Conservation (phyloP, 2,888 invertebrate genomes). For the Papilio protenor region DNA sequence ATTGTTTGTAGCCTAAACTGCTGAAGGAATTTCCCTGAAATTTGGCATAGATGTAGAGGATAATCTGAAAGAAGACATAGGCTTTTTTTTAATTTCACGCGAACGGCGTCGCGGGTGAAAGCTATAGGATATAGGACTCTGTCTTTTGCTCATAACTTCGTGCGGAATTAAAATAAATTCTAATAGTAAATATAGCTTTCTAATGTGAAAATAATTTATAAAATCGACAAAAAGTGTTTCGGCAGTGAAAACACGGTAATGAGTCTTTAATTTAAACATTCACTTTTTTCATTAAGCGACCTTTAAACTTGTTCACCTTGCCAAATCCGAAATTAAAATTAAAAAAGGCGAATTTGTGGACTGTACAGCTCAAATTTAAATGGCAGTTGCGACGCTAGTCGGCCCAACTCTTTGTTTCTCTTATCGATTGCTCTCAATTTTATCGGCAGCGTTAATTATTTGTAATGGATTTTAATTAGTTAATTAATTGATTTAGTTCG, state of each 20-base stretch:
- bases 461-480: conserved; percentile 78
- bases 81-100: too few species aligned
- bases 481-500: conserved; percentile 78
- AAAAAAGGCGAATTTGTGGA: conserved; percentile 43
- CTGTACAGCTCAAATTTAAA: conserved; percentile 44
- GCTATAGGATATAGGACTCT: too few species aligned
- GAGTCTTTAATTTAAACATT: conserved; percentile 24
- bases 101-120: too few species aligned
- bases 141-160: too few species aligned
- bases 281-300: conserved; percentile 22
- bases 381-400: conserved; percentile 47
- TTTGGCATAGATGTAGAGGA: too few species aligned
- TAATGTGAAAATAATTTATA: too few species aligned
- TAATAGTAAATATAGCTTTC: too few species aligned
- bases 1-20: too few species aligned
- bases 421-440: conserved; percentile 66
- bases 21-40: too few species aligned
- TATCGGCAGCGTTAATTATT: conserved; percentile 67
- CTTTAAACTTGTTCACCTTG: conserved; percentile 31
- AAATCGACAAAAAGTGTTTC: background rate
- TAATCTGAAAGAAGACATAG: too few species aligned
- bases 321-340: conserved; percentile 32
- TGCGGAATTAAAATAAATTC: too few species aligned
- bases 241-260: conserved; percentile 11
- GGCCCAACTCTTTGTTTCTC: conserved; percentile 57